phyloP scores from a whole-genome alignment of 2,113 vertebrate species.

The Lampris megalopsis region DNA sequence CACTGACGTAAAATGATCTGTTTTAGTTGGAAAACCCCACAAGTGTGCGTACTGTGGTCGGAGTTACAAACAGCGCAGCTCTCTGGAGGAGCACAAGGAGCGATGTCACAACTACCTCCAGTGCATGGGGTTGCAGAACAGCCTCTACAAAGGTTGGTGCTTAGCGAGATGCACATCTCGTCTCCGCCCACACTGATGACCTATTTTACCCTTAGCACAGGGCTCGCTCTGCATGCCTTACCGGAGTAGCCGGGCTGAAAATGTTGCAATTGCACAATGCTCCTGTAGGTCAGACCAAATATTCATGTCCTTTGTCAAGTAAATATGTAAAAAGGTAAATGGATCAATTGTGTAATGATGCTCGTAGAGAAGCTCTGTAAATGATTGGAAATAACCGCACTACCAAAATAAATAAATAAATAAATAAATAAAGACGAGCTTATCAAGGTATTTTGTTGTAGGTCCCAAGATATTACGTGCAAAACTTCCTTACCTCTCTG shows the following conservation, averaged over 20 bases:
- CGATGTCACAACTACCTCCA: slow-evolving; percentile 98
- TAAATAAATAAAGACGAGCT: no score
- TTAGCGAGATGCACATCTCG: neutral
- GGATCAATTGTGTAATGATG: no score
- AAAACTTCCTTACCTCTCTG: no score
- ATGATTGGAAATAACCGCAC: no score
- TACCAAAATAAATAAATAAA: no score
- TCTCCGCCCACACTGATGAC: slow-evolving; percentile 35
- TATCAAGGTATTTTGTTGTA: no score
- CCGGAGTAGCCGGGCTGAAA: neutral
- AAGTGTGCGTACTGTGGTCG: slow-evolving; percentile 98
- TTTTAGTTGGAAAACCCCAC: slow-evolving; percentile 96
- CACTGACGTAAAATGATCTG: slow-evolving; percentile 7
- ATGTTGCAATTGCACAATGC: slow-evolving; percentile 27
- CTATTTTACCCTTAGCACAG: slow-evolving; percentile 18
- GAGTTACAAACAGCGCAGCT: slow-evolving; percentile 98
- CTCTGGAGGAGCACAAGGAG: slow-evolving; percentile 98
- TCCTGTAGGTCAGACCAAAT: slow-evolving; percentile 11
- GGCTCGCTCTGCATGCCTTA: slow-evolving; percentile 25
- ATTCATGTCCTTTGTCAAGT: neutral
- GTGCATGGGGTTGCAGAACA: slow-evolving; percentile 93
- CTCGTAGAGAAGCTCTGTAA: no score
- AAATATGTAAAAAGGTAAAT: neutral
- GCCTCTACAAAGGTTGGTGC: slow-evolving; percentile 92
- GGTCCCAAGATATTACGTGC: no score